Conservation (phyloP, 37 sponge, comb jelly and placozoan genomes). For the Cliona cf. orientalis region DNA sequence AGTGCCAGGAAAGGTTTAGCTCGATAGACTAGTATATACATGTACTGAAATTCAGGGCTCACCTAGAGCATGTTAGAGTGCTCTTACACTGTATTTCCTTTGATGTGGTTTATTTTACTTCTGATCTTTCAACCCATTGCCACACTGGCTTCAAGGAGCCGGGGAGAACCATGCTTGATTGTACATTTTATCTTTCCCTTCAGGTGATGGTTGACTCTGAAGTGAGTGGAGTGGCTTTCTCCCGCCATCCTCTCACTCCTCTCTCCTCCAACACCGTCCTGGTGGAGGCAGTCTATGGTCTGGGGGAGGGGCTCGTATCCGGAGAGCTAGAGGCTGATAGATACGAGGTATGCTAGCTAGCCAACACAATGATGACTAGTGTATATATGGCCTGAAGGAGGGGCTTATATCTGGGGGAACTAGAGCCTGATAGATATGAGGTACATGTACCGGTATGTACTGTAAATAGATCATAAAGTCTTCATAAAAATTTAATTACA, state of each 20-base stretch:
- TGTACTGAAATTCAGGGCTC: background rate
- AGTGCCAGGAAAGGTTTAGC: too few species aligned
- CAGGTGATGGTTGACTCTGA: conserved; percentile 89
- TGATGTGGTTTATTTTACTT: background rate
- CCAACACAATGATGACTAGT: background rate
- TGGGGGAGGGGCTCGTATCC: conserved; percentile 89
- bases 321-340: conserved; percentile 85
- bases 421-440: conserved; percentile 84
- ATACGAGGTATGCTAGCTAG: conserved; percentile 61
- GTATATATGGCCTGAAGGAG: conserved; percentile 83
- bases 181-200: background rate
- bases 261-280: conserved; percentile 58
- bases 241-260: conserved; percentile 87
- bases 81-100: background rate
- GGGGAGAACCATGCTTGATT: background rate
- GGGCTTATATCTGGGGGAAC: conserved; percentile 87
- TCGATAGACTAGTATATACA: background rate
- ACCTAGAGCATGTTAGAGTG: background rate
- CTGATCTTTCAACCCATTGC: background rate
- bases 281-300: conserved; percentile 86
- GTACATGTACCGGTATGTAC: conserved; percentile 15
- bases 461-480: background rate
- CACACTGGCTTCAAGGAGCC: background rate
- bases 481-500: too few species aligned
- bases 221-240: conserved; percentile 87